Base-by-base conservation (phyloP, 2,113 vertebrate genomes). In the Myotis davidii region DNA sequence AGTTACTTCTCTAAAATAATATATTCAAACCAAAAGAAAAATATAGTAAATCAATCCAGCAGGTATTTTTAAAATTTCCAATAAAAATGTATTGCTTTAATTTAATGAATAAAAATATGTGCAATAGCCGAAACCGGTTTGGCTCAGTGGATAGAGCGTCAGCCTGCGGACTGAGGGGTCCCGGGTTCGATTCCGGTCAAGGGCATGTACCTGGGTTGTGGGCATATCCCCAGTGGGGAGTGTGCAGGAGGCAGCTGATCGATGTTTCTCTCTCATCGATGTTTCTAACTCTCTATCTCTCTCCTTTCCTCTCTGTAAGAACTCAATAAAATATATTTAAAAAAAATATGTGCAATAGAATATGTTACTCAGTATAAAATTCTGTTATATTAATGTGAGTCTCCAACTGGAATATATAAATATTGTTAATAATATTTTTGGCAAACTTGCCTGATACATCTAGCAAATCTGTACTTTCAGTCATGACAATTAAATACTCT, bases 401-500 rank as follows among this genome's bases (percentile, higher is more conserved):
- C 17, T 92, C 42, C 61, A 34, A 56, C n/a, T 77, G 17, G 9
- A 94, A 76, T 87, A 83, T 67, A 91, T 11, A 64, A 89, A 70
- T 72, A 74, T 79, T 82, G 18, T 74, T 91, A 42, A 37, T 70
- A 65, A 64, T 70, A 83, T 65, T 23, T 70, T 37, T 56, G 17
- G 29, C 20, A 83, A 73, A 74, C 32, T 52, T 59, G 21, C 50
- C 59, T 52, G 52, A 52, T 94, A 78, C 3, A 42, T 50, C 78
- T 7, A 89, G 37, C 16, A 90, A 73, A 90, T 79, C 54, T 94
- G 54, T 93, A 64, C 39, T 90, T 85, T 83, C 45, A 84, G 76
- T 90, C 81, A 95, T 88, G 65, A 88, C 85, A 95, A 95, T 95
- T 89, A 90, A 92, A 94, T 87, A 67, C 27, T 54, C 32, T 83